Evolutionary conservation across 2,113 vertebrate genomes (phyloP).

Genomic region (Lutjanus erythropterus): DNA sequence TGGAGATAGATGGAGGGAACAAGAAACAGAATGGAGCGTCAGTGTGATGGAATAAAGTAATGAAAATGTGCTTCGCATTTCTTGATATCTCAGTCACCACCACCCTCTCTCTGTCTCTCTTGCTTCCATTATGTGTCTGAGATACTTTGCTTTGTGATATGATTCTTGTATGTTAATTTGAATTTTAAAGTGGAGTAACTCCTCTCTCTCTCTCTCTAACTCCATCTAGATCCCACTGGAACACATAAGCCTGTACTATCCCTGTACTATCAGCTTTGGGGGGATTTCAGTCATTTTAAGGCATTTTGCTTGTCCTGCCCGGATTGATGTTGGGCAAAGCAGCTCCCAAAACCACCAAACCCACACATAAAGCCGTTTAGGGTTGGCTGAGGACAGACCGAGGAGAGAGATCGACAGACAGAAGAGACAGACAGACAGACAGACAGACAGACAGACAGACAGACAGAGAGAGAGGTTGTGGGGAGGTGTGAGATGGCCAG

Average conservation of each 20-base stretch:
- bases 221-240: conserved; percentile 68
- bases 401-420: conserved; percentile 1
- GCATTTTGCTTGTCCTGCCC: conserved; percentile 71
- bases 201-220: conserved; percentile 23
- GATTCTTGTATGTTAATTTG: conserved; percentile 28
- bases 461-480: conserved; percentile 37
- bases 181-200: conserved; percentile 28
- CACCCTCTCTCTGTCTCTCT: conserved; percentile 12
- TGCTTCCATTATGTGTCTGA: not conserved
- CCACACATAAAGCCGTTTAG: conserved; percentile 60
- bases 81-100: conserved; percentile 51
- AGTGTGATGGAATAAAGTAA: conserved; percentile 65
- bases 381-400: conserved; percentile 63
- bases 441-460: conserved; percentile 29
- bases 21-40: conserved; percentile 32
- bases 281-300: conserved; percentile 77
- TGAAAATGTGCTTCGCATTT: conserved; percentile 79
- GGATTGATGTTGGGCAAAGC: conserved; percentile 75
- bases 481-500: conserved; percentile 54
- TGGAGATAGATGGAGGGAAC: conserved; percentile 57
- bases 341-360: conserved; percentile 68
- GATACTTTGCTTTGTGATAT: not conserved
- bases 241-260: conserved; percentile 77
- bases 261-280: conserved; percentile 74
- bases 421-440: conserved; percentile 10